These are phyloP conservation scores for Cricetomys ansorgei DNA, from an alignment of 2,113 vertebrate genomes.

Conservation along the genomic window DNA sequence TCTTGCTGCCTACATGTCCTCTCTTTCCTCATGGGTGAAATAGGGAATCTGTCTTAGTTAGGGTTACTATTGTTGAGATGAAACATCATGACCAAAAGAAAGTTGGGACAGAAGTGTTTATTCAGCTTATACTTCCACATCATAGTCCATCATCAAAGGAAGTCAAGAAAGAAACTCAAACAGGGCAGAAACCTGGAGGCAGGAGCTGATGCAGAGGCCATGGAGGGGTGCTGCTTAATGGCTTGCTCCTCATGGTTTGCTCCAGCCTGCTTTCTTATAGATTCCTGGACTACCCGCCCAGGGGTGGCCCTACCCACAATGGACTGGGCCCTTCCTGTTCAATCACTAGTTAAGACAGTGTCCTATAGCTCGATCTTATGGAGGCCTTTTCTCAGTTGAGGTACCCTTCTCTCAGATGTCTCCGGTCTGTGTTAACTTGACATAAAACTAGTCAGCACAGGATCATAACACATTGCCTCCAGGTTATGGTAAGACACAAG, in stretches of 20 bases:
- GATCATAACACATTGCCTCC: accelerated
- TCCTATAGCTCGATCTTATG: not conserved
- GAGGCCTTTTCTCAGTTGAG: not conserved
- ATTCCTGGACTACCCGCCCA: not conserved
- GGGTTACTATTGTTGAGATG: not conserved
- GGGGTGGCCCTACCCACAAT: not conserved
- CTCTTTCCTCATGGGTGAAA: not conserved
- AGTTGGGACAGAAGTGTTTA: not conserved
- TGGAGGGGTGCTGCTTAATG: not conserved
- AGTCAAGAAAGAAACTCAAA: not conserved
- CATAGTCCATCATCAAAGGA: not conserved
- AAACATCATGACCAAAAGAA: not conserved
- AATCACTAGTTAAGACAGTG: not conserved
- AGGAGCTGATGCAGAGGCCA: not conserved
- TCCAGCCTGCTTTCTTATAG: not conserved
- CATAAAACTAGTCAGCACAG: not conserved
- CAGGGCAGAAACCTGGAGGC: not conserved
- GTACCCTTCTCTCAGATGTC: not conserved
- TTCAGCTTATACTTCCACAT: not conserved
- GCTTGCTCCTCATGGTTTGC: not conserved
- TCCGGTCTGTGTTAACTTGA: not conserved
- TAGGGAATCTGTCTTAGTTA: not conserved
- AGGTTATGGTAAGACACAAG: not conserved
- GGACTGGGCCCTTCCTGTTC: not conserved
- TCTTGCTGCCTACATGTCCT: not conserved